Percentiles rank a stretch among this genome's conserved stretches.
Conservation (phyloP, 2,113 vertebrate genomes). For the Candoia aspera region DNA sequence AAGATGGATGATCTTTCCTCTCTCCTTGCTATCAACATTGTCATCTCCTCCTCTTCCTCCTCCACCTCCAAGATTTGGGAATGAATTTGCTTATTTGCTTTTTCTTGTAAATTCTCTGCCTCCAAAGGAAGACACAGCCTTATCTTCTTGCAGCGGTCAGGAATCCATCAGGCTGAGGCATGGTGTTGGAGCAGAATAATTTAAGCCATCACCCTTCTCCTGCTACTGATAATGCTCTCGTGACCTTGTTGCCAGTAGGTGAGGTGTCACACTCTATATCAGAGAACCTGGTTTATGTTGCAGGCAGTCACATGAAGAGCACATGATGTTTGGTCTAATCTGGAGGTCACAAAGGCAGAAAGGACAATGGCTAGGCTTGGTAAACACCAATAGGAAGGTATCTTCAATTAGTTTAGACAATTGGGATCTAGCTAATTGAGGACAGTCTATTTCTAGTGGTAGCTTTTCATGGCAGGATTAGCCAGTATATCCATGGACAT, state of each 20-base stretch:
- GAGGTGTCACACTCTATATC: neutral
- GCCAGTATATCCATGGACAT: neutral
- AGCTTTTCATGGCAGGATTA: neutral
- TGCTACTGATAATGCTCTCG: neutral
- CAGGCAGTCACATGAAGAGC: neutral
- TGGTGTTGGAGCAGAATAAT: neutral
- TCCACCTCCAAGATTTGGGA: no score
- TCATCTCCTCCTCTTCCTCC: neutral
- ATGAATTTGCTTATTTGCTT: neutral
- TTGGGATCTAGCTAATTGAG: neutral
- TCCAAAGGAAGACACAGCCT: neutral
- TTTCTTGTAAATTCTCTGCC: neutral
- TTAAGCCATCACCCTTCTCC: neutral
- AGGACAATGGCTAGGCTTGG: neutral
- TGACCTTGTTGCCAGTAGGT: constrained; percentile 1
- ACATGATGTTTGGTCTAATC: neutral
- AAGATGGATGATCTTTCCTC: neutral
- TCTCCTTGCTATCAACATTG: neutral
- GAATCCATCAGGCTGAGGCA: constrained; percentile 9
- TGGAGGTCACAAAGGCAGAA: neutral
- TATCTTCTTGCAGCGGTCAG: neutral
- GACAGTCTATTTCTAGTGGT: neutral
- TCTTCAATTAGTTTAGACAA: neutral
- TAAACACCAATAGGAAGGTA: neutral
- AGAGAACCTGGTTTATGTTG: constrained; percentile 12